Conservation (phyloP, 2,797 vertebrate genomes). For the Malurus leucopterus region DNA sequence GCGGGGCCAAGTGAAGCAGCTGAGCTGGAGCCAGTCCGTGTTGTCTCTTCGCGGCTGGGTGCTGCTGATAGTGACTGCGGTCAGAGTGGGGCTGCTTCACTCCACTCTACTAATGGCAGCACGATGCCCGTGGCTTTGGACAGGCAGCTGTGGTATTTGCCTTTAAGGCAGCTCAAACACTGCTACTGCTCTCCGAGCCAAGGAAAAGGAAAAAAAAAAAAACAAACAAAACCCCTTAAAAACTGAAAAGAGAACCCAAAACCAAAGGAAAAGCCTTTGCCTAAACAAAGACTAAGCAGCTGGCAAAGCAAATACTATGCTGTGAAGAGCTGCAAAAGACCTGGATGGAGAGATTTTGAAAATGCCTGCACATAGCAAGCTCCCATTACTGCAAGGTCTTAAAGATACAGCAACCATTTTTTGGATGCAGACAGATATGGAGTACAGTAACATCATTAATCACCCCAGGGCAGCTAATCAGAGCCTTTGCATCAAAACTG, state of each 20-base stretch:
- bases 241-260: not conserved
- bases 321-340: rapidly evolving
- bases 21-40: not conserved
- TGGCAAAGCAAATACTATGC: not conserved
- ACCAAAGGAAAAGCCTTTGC: not conserved
- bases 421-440: not conserved
- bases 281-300: not conserved
- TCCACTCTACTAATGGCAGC: not conserved
- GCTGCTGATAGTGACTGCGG: no score
- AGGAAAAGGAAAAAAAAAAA: not conserved
- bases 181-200: not conserved
- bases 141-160: not conserved
- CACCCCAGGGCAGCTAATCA: not conserved
- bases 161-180: not conserved
- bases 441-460: not conserved
- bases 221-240: not conserved
- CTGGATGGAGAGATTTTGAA: not conserved
- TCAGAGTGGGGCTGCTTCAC: not conserved
- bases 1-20: not conserved
- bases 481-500: not conserved
- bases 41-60: no score
- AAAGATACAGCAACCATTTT: not conserved
- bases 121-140: not conserved
- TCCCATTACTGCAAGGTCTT: not conserved
- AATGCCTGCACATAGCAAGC: not conserved